Conservation (phyloP, 2,888 invertebrate species). For the Tigriopus californicus region DNA sequence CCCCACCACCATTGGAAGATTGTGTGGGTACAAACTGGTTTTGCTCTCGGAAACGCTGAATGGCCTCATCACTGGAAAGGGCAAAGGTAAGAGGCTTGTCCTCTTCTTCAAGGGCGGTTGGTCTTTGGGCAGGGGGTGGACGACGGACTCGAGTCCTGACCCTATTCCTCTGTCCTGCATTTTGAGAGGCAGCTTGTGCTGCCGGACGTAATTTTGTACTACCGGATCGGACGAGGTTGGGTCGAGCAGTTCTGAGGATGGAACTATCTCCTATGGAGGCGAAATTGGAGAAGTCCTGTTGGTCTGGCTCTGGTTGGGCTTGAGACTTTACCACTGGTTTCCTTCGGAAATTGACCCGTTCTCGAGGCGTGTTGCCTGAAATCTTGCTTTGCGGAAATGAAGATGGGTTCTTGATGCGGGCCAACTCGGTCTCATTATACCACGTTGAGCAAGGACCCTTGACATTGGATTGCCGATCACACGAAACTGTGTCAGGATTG, state of each 20-base stretch:
- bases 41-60: neutral
- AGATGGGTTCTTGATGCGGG: neutral
- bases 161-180: neutral
- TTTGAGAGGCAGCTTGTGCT: neutral
- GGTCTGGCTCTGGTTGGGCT: neutral
- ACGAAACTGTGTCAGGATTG: slow-evolving; percentile 53
- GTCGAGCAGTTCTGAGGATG: neutral
- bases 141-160: neutral
- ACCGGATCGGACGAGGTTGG: neutral
- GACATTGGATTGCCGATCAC: slow-evolving; percentile 69
- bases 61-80: slow-evolving; percentile 2
- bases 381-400: neutral
- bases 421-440: slow-evolving; percentile 5
- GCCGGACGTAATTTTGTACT: neutral
- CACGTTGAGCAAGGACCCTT: slow-evolving; percentile 1
- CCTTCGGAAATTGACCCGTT: too few relatives aligned
- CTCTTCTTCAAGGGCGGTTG: neutral
- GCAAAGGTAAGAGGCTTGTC: slow-evolving; percentile 7
- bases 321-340: neutral
- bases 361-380: neutral
- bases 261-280: neutral
- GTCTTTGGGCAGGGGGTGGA: neutral
- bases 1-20: neutral
- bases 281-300: neutral
- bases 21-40: neutral